Conservation (phyloP, 2,888 invertebrate species). For the Lottia gigantea region DNA sequence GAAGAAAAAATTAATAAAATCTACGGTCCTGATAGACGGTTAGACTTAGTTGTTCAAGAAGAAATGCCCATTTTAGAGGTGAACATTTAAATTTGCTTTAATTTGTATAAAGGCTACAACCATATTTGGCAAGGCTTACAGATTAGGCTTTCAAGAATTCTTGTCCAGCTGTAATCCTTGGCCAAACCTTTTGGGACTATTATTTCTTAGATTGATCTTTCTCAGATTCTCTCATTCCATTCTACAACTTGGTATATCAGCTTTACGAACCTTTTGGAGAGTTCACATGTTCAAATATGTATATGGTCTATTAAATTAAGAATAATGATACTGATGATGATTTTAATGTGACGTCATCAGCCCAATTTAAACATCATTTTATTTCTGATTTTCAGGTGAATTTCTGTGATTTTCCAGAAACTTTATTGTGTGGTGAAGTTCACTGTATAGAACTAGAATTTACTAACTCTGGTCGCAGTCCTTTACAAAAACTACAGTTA, state of each 20-base stretch:
- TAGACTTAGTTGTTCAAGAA: constrained; percentile 81
- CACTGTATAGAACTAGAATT: constrained; percentile 77
- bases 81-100: constrained; percentile 27
- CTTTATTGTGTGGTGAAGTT: constrained; percentile 81
- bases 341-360: too few species aligned
- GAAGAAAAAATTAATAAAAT: constrained; percentile 70
- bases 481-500: constrained; percentile 67
- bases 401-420: constrained; percentile 77
- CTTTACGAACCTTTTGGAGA: not conserved
- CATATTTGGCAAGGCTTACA: too few species aligned
- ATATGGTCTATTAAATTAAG: too few species aligned
- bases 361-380: too few species aligned
- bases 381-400: constrained; percentile 72
- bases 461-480: constrained; percentile 75
- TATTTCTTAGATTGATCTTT: too few species aligned
- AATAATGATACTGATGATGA: too few species aligned
- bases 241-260: too few species aligned
- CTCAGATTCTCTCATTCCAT: too few species aligned
- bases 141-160: too few species aligned
- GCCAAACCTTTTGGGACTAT: too few species aligned
- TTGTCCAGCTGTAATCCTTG: too few species aligned
- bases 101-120: too few species aligned
- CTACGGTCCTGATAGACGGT: constrained; percentile 76
- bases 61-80: constrained; percentile 87
- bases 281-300: not conserved